Evolutionary conservation across 2,113 vertebrate species (phyloP).

Genomic region (Gymnorhina tibicen): DNA sequence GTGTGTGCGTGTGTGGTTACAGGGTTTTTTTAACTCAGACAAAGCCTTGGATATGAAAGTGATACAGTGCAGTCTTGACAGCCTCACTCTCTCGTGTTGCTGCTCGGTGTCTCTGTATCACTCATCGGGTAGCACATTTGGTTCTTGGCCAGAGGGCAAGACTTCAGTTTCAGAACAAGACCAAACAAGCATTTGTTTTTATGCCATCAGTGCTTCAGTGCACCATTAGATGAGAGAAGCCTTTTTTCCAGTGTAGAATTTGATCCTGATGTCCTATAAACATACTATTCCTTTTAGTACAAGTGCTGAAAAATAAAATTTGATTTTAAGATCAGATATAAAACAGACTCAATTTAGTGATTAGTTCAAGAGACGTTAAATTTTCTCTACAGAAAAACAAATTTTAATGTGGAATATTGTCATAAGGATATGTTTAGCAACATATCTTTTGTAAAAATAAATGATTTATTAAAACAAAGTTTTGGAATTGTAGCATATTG

Average conservation of each 20-base stretch:
- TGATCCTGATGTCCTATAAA: not conserved
- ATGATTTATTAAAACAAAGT: not conserved
- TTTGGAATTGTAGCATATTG: not conserved
- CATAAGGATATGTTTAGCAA: not conserved
- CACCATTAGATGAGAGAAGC: not conserved
- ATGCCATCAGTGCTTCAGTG: not conserved
- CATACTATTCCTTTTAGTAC: not conserved
- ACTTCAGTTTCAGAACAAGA: conserved; percentile 32
- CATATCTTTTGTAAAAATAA: not conserved
- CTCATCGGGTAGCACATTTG: conserved; percentile 49
- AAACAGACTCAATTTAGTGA: not conserved
- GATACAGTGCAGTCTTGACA: conserved; percentile 1
- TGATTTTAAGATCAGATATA: not conserved
- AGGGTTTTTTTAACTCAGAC: not conserved
- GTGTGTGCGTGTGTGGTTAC: not conserved
- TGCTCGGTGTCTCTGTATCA: conserved; percentile 13
- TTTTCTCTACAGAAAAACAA: not conserved
- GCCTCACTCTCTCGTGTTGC: not conserved
- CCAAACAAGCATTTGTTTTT: conserved; percentile 53
- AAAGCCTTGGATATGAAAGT: conserved; percentile 38
- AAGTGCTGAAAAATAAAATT: not conserved
- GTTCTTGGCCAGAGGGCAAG: conserved; percentile 40
- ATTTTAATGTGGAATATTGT: not conserved
- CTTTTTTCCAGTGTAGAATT: not conserved
- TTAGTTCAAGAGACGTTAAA: not conserved